Percentiles rank a stretch among this genome's conserved stretches.
phyloP scores from a whole-genome alignment of 1,140 invertebrate species.

The Eulimnadia texana region DNA sequence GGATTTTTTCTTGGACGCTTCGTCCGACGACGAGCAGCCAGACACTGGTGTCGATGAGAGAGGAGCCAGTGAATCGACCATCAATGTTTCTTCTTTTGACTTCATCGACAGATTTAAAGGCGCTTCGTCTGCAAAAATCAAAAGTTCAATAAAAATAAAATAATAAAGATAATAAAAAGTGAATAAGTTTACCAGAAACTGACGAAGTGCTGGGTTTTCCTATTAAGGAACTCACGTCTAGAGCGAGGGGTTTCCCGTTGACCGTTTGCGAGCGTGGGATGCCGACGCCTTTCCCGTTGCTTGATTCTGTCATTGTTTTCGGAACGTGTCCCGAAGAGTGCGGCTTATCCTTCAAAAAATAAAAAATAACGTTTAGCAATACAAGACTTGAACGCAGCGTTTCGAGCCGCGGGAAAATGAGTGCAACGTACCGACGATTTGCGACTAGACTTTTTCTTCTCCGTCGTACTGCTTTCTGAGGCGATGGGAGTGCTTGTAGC shows the following conservation, averaged over 20 bases:
- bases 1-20: neutral
- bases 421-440: neutral
- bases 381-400: too few species aligned
- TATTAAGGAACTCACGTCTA: conserved; percentile 14
- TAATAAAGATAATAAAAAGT: neutral
- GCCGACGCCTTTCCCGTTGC: neutral
- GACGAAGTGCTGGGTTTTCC: conserved; percentile 9
- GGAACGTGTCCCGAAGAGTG: neutral
- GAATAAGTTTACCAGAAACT: neutral
- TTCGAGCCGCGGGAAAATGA: neutral
- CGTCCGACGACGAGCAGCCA: neutral
- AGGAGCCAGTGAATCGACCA: neutral
- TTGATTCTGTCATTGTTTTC: neutral
- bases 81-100: conserved; percentile 2
- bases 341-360: neutral
- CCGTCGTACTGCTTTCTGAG: conserved; percentile 1
- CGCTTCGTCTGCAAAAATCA: conserved; percentile 3
- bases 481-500: conserved; percentile 1
- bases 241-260: conserved; percentile 13
- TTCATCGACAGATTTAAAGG: conserved; percentile 14
- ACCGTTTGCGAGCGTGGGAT: conserved; percentile 5
- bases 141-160: neutral
- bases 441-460: conserved; percentile 5
- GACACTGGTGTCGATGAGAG: conserved; percentile 6
- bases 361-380: neutral